A percentile compares a stretch with the other conserved stretches of the same genome.
These are phyloP conservation scores for Xiphophorus hellerii DNA, from an alignment of 2,113 vertebrate species.

Conservation along the genomic window DNA sequence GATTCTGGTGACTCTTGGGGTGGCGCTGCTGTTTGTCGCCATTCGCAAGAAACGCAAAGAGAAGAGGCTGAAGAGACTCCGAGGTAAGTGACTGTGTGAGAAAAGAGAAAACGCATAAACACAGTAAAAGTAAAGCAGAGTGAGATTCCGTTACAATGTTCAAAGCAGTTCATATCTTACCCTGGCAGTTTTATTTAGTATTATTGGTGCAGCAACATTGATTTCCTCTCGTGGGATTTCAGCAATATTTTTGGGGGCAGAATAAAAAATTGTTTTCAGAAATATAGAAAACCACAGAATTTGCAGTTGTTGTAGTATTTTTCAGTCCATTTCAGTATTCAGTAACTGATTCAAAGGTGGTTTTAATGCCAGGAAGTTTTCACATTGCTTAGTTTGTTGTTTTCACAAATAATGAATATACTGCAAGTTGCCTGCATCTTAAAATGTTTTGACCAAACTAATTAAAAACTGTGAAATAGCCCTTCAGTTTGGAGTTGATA, in stretches of 20 bases:
- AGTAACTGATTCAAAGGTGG: no score
- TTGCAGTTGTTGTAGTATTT: no score
- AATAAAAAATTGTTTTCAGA: not conserved
- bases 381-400: no score
- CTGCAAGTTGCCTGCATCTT: no score
- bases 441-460: no score
- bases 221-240: not conserved
- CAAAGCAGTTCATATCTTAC: no score
- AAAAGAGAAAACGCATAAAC: not conserved
- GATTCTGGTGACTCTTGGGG: conserved; percentile 91
- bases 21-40: conserved; percentile 93
- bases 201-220: not conserved
- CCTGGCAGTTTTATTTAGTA: not conserved
- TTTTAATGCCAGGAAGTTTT: no score
- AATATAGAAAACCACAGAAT: not conserved
- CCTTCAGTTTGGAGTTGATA: no score
- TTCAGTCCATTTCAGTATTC: no score
- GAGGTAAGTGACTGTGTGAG: conserved; percentile 82
- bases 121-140: not conserved
- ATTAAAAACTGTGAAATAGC: no score
- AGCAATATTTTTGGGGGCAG: not conserved
- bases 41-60: conserved; percentile 98
- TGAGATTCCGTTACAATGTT: no score
- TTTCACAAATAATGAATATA: no score
- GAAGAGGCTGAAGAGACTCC: conserved; percentile 92